These are phyloP conservation scores for Aramus guarauna DNA, from an alignment of 2,113 vertebrate genomes.

Conservation along the genomic window DNA sequence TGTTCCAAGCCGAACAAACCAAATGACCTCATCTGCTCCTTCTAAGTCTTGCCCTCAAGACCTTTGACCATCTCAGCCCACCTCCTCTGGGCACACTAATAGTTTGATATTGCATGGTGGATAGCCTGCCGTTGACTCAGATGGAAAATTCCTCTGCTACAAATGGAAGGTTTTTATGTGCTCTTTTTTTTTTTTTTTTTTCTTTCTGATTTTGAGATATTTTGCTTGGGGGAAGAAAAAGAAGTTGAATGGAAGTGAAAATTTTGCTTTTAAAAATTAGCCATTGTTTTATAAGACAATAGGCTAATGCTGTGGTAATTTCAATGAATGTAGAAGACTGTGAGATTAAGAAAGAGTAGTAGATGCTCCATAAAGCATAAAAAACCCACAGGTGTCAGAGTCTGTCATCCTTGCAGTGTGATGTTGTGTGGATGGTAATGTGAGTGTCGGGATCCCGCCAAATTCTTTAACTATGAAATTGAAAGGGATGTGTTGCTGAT, in stretches of 20 bases:
- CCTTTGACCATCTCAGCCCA: not conserved
- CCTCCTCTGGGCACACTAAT: not conserved
- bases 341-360: not conserved
- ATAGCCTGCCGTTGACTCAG: not conserved
- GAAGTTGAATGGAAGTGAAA: not conserved
- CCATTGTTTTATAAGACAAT: not conserved
- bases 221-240: not conserved
- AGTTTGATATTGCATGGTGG: not conserved
- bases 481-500: not conserved
- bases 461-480: not conserved
- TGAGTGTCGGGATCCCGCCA: not conserved
- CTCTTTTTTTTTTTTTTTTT: no score
- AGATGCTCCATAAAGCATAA: not conserved
- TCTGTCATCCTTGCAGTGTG: not conserved
- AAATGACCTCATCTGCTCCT: not conserved
- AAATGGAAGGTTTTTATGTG: not conserved
- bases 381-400: not conserved
- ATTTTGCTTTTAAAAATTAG: not conserved
- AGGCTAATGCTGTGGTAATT: not conserved
- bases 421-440: not conserved
- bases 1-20: not conserved
- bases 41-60: rapidly evolving
- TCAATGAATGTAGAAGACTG: not conserved
- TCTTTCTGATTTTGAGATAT: not conserved
- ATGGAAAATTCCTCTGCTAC: not conserved